Conservation (phyloP, 1,140 invertebrate species). For the Camponotus pennsylvanicus region DNA sequence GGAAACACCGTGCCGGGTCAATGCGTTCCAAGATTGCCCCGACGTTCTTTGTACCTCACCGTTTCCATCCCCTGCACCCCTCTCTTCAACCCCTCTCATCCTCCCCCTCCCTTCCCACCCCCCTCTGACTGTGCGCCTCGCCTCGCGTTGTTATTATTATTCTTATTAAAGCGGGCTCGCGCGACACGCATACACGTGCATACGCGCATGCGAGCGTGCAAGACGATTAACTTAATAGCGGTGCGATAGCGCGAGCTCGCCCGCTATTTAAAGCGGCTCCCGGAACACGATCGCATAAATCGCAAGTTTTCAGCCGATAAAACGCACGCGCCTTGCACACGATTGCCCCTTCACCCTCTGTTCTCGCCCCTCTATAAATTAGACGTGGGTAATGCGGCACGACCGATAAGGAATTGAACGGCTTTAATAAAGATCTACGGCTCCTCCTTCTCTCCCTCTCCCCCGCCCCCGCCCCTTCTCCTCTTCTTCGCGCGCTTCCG, state of each 20-base stretch:
- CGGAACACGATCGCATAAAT: slow-evolving; percentile 63
- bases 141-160: slow-evolving; percentile 36
- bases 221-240: slow-evolving; percentile 72
- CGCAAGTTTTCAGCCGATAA: slow-evolving; percentile 65
- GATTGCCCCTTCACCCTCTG: background rate
- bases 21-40: slow-evolving; percentile 32
- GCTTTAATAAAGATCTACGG: slow-evolving; percentile 51
- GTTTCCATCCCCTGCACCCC: too few species aligned
- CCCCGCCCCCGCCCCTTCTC: background rate
- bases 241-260: slow-evolving; percentile 58
- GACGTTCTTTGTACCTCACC: background rate
- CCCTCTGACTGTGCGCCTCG: too few species aligned
- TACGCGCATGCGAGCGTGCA: slow-evolving; percentile 61
- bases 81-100: too few species aligned
- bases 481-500: too few species aligned
- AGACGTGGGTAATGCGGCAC: slow-evolving; percentile 47
- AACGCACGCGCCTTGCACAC: slow-evolving; percentile 62
- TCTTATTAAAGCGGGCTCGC: slow-evolving; percentile 35
- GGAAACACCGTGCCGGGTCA: slow-evolving; percentile 15
- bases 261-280: slow-evolving; percentile 68
- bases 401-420: slow-evolving; percentile 49
- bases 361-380: slow-evolving; percentile 24
- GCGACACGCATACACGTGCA: slow-evolving; percentile 61
- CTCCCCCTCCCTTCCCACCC: background rate
- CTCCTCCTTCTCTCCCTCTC: background rate